These are phyloP conservation scores for Mus caroli DNA, from an alignment of 2,797 vertebrate genomes.

Conservation along the genomic window DNA sequence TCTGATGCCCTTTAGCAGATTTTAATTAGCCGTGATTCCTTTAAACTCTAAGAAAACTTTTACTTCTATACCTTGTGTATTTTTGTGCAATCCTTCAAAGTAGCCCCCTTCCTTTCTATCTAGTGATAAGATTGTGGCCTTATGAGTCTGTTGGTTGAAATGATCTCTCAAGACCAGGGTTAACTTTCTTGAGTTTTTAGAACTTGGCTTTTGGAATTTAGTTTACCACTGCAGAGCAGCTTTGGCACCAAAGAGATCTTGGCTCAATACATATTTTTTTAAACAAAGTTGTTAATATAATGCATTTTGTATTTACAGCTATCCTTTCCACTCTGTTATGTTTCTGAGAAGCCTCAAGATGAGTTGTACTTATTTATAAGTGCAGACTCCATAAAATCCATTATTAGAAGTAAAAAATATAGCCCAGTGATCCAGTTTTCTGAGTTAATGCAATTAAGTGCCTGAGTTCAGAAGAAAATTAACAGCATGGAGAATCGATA, in stretches of 20 bases:
- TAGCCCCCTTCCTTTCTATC: constrained; percentile 45
- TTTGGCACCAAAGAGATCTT: constrained; percentile 56
- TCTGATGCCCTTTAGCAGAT: constrained; percentile 3
- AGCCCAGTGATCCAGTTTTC: neutral
- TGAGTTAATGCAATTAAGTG: constrained; percentile 27
- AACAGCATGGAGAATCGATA: neutral
- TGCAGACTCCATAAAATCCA: constrained; percentile 21
- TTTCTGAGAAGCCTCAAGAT: constrained; percentile 25
- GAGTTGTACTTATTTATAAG: neutral
- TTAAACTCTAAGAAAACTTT: neutral
- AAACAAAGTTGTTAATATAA: constrained; percentile 50
- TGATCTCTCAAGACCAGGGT: constrained; percentile 16
- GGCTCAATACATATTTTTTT: constrained; percentile 66
- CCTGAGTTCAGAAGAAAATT: constrained; percentile 42
- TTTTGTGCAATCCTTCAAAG: constrained; percentile 11
- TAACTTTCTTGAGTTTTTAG: constrained; percentile 49
- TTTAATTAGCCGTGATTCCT: constrained; percentile 32
- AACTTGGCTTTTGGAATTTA: constrained; percentile 56
- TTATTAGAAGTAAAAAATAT: constrained; percentile 55
- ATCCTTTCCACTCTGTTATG: constrained; percentile 29
- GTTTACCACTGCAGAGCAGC: constrained; percentile 40
- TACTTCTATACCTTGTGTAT: neutral
- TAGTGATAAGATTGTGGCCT: constrained; percentile 44
- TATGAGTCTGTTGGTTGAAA: neutral
- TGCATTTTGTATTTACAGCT: constrained; percentile 50